Base-by-base conservation (phyloP, 2,888 invertebrate genomes). In the Hanleya hanleyi region DNA sequence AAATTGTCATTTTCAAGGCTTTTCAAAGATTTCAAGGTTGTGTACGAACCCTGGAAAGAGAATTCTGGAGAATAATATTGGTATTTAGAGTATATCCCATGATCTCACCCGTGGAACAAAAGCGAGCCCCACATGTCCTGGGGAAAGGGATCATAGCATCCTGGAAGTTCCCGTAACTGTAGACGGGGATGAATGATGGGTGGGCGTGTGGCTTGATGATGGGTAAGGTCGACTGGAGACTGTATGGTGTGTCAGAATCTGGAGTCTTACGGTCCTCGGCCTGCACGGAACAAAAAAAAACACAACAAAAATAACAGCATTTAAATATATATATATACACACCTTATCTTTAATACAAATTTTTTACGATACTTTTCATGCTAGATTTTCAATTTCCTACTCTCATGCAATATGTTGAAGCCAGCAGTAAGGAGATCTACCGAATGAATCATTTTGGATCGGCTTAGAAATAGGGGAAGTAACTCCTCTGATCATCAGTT, bases 61-160 rank as follows among this genome's bases (percentile, higher is more conserved):
- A n/a, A n/a, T n/a, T n/a, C n/a, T n/a, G n/a, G n/a, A n/a, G n/a
- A n/a, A n/a, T n/a, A n/a, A n/a, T n/a, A n/a, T n/a, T n/a, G n/a
- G n/a, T n/a, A n/a, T n/a, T n/a, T n/a, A n/a, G n/a, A n/a, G n/a
- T n/a, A n/a, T n/a, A n/a, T n/a, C n/a, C n/a, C n/a, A n/a, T n/a
- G n/a, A n/a, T n/a, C n/a, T n/a, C 82, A 92, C 96, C 96, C 32
- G 95, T 95, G 35, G 95, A 95, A 90, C 96, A 96, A 92, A 98
- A 98, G 84, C 95, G 94, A 0, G 97, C 97, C 0, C 97, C 97
- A 12, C 96, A 97, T 0, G 97, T 98, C 69, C 96, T 93, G 0
- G 98, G 98, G 90, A 97, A 98, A 0, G 98, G 98, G 81, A 98
- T 95, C 87, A 95, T 96, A 7, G 95, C 87, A 74, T 92, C 92